These are phyloP conservation scores for Anaspis maculata DNA, from an alignment of 2,888 invertebrate species.

Conservation along the genomic window DNA sequence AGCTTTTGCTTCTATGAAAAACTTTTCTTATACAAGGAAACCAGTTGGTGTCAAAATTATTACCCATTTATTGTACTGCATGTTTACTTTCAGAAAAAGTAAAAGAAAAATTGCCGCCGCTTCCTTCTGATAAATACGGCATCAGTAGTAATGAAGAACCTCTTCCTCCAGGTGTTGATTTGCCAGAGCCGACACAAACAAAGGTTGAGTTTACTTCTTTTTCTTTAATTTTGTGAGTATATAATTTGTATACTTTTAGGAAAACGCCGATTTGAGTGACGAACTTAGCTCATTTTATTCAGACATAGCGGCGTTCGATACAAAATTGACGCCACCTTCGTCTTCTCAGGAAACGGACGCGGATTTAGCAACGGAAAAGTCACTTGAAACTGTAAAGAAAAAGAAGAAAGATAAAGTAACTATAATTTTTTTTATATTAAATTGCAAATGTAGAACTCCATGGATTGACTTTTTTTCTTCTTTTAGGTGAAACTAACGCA, in stretches of 20 bases:
- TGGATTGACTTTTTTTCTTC: constrained; percentile 8
- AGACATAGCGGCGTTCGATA: constrained; percentile 50
- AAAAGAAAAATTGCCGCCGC: no score
- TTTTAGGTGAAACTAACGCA: constrained; percentile 48
- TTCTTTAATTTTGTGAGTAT: no score
- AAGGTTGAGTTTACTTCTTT: no score
- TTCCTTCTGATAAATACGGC: no score
- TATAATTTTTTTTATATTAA: constrained; percentile 2
- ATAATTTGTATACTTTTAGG: constrained; percentile 1
- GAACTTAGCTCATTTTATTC: constrained; percentile 54
- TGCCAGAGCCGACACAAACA: constrained; percentile 31
- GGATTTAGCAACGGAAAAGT: constrained; percentile 16
- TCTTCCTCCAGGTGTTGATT: constrained; percentile 49
- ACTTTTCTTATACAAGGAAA: no score
- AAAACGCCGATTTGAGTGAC: constrained; percentile 37
- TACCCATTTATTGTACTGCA: no score
- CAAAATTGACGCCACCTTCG: constrained; percentile 21
- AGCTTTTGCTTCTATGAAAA: no score
- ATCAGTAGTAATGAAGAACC: constrained; percentile 40
- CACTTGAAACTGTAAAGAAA: constrained; percentile 31
- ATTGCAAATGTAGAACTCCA: constrained; percentile 1
- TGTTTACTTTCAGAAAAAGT: no score
- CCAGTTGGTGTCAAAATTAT: no score
- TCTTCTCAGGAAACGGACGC: constrained; percentile 11
- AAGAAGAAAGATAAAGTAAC: constrained; percentile 43